Evolutionary conservation across 2,888 invertebrate species (phyloP).

Genomic region (Altica lythri): DNA sequence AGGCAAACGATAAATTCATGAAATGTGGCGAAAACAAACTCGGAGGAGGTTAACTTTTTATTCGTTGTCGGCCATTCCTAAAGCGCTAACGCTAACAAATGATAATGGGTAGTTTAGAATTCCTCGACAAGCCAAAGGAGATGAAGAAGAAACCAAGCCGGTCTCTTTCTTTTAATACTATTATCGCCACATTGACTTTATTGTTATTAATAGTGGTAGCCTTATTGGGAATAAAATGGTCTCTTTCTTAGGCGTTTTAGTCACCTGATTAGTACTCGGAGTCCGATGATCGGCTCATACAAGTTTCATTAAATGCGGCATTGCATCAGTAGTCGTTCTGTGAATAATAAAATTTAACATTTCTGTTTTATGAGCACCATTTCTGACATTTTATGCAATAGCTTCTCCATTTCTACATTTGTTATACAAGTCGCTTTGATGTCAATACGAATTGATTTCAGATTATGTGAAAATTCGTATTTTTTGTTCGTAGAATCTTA

Average conservation of each 20-base stretch:
- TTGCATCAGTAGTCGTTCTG: slow-evolving; percentile 43
- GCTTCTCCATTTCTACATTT: slow-evolving; percentile 41
- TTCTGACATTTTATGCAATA: slow-evolving; percentile 48
- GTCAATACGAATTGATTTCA: slow-evolving; percentile 44
- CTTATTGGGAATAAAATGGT: slow-evolving; percentile 55
- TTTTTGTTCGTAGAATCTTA: no score
- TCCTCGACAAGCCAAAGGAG: slow-evolving; percentile 49
- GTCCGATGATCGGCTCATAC: slow-evolving; percentile 47
- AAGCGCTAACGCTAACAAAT: slow-evolving; percentile 54
- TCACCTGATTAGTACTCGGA: slow-evolving; percentile 56
- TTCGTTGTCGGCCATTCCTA: slow-evolving; percentile 43
- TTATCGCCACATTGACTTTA: slow-evolving; percentile 60
- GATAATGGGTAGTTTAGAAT: slow-evolving; percentile 57
- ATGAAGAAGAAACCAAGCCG: slow-evolving; percentile 29
- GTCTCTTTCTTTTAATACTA: slow-evolving; percentile 56
- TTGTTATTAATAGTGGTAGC: slow-evolving; percentile 59
- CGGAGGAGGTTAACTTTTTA: slow-evolving; percentile 38
- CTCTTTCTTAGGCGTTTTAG: slow-evolving; percentile 55
- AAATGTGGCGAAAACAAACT: slow-evolving; percentile 25
- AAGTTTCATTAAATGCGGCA: slow-evolving; percentile 48
- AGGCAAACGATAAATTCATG: slow-evolving; percentile 27
- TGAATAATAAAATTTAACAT: slow-evolving; percentile 56
- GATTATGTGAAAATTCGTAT: slow-evolving; percentile 32
- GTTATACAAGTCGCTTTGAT: slow-evolving; percentile 45
- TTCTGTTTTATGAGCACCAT: slow-evolving; percentile 52